Percentiles rank a stretch among this genome's conserved stretches.
Evolutionary conservation across 2,797 vertebrate genomes (phyloP).

Genomic region (Manis pentadactyla): DNA sequence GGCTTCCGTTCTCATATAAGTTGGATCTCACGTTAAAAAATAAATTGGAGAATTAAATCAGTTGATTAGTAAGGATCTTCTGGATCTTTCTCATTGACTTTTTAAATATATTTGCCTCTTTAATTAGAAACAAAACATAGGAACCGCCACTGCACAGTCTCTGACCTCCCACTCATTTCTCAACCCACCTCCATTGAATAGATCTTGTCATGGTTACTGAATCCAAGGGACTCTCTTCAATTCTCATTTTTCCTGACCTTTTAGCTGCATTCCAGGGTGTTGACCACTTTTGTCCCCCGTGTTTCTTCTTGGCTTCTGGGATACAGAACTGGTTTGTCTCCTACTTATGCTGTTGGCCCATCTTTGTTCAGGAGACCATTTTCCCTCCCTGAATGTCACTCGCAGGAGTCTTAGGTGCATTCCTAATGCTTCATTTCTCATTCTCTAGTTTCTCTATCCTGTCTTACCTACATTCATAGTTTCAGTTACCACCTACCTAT

Average conservation of each 20-base stretch:
- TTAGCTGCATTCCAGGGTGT: background rate
- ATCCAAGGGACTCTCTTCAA: background rate
- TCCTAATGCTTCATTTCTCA: background rate
- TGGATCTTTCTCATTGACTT: background rate
- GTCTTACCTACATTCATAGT: background rate
- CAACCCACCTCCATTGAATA: background rate
- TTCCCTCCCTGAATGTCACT: background rate
- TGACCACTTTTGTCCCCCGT: background rate
- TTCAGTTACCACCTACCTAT: background rate
- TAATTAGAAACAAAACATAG: background rate
- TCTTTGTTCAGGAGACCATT: background rate
- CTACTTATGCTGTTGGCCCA: background rate
- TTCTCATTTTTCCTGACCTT: conserved; percentile 12
- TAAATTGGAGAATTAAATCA: conserved; percentile 4
- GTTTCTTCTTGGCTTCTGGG: background rate
- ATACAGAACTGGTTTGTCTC: background rate
- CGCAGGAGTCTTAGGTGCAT: background rate
- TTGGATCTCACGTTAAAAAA: background rate
- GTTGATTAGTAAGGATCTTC: background rate
- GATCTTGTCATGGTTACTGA: background rate
- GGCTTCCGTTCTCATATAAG: background rate
- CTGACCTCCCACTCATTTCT: background rate
- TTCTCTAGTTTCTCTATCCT: background rate
- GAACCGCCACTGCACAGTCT: background rate
- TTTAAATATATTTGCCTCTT: background rate